These are phyloP conservation scores for Trematocara marginatum DNA, from an alignment of 2,113 vertebrate species.

Conservation along the genomic window DNA sequence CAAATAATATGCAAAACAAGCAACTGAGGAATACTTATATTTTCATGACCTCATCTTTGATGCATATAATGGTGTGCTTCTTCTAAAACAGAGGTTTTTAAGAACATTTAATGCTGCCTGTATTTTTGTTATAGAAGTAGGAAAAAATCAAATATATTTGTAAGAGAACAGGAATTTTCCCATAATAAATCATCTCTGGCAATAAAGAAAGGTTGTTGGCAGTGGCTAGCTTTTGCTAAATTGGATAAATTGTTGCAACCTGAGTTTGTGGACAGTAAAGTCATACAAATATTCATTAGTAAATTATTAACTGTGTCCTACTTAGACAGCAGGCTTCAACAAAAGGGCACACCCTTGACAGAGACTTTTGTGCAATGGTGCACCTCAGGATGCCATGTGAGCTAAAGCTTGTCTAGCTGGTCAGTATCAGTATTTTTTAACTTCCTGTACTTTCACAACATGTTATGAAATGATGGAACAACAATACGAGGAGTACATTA, in stretches of 20 bases:
- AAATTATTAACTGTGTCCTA: neutral
- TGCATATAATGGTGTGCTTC: neutral
- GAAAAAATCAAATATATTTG: neutral
- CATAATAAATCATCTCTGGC: neutral
- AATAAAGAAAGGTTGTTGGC: neutral
- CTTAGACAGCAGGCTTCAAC: neutral
- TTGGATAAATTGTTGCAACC: neutral
- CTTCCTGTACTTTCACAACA: slow-evolving; percentile 4
- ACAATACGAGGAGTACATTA: slow-evolving; percentile 14
- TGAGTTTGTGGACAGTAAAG: neutral
- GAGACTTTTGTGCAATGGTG: neutral
- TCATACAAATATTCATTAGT: neutral
- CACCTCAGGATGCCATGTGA: neutral
- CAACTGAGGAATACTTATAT: neutral
- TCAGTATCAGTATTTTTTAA: neutral
- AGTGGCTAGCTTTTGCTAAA: neutral
- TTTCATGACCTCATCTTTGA: neutral
- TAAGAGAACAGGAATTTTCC: neutral
- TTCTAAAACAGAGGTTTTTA: neutral
- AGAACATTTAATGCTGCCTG: neutral
- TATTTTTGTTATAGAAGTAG: neutral
- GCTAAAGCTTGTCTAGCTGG: neutral
- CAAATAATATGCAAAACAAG: neutral
- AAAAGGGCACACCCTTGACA: neutral
- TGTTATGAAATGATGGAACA: slow-evolving; percentile 31